Conservation (phyloP, 2,113 vertebrate species). For the Bostrychus sinensis region DNA sequence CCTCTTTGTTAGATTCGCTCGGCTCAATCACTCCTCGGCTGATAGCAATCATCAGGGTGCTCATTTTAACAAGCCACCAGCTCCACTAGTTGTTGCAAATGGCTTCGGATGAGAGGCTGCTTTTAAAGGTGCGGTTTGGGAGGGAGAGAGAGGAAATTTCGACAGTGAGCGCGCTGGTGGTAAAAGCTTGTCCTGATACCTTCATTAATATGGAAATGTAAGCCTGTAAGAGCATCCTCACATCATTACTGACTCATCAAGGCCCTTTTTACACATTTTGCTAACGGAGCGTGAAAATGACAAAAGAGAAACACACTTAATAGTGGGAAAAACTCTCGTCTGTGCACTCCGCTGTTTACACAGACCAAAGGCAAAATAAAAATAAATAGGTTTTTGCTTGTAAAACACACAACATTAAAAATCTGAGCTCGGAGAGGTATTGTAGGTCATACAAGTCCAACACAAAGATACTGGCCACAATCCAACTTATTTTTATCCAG, state of each 20-base stretch:
- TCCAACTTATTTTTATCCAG: too few relatives aligned
- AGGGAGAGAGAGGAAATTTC: slow-evolving; percentile 38
- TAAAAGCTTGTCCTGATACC: slow-evolving; percentile 60
- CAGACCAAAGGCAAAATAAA: slow-evolving; percentile 9
- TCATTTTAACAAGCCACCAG: slow-evolving; percentile 69
- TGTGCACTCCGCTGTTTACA: slow-evolving; percentile 23
- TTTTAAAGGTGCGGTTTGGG: slow-evolving; percentile 60
- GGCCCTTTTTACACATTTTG: slow-evolving; percentile 75
- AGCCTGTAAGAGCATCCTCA: slow-evolving; percentile 69
- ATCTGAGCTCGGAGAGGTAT: neutral
- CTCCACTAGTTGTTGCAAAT: slow-evolving; percentile 50
- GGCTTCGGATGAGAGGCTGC: slow-evolving; percentile 50
- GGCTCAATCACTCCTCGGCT: slow-evolving; percentile 66
- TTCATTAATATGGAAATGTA: slow-evolving; percentile 82
- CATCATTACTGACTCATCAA: slow-evolving; percentile 80
- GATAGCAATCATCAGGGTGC: slow-evolving; percentile 72
- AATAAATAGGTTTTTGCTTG: neutral
- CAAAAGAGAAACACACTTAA: slow-evolving; percentile 70
- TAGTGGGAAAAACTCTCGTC: slow-evolving; percentile 5
- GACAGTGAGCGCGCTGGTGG: slow-evolving; percentile 39
- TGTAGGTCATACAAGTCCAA: neutral
- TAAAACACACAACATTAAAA: neutral
- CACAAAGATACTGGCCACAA: neutral
- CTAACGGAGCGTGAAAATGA: slow-evolving; percentile 79
- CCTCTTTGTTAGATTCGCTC: slow-evolving; percentile 59